Base-by-base conservation (phyloP, 2,888 invertebrate species). In the Noctuana brunneofusca region DNA sequence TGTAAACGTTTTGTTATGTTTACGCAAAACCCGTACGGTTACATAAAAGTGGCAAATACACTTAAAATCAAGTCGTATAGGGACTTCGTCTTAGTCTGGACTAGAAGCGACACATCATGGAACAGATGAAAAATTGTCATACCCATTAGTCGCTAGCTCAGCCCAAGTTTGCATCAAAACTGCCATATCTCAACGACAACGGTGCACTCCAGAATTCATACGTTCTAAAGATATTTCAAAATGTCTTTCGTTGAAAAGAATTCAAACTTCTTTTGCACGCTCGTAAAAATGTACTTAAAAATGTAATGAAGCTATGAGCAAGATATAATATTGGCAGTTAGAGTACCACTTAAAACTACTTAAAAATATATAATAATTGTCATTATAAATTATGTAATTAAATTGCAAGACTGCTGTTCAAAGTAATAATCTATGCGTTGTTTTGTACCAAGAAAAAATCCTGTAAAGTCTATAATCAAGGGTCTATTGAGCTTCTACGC, bases 141-240 rank as follows among this genome's bases (percentile, higher is more conserved):
- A n/a, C 16, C 56, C 56, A 56, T 56, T 56, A 56, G 56, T 30
- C 46, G 27, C 12, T 5, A 46, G 27, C 56, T 43, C 14, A 43
- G n/a, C 22, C 30, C 16, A 41, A 55, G 56, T 43, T 56, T 43
- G 55, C 54, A 54, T 38, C 54, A 24, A 54, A 54, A 54, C 54
- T 55, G 55, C 41, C n/a, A 55, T 56, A 56, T 38, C 30, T 56
- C 56, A 46, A 56, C 46, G 30, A 18, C 46, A 20, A 20, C 8
- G 9, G 12, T 55, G 30, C 32, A 32, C 46, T 56, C 18, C 30
- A 30, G 32, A 56, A 32, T 32, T 30, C 41, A 55, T 43, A 20
- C 43, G 14, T 41, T 43, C 22, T 54, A 20, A 54, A 54, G n/a
- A 27, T 41, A 20, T 46, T 56, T 20, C 8, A 27, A 54, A 54